Evolutionary conservation across 2,113 vertebrate genomes (phyloP).

Genomic region (Aviceda subcristata): DNA sequence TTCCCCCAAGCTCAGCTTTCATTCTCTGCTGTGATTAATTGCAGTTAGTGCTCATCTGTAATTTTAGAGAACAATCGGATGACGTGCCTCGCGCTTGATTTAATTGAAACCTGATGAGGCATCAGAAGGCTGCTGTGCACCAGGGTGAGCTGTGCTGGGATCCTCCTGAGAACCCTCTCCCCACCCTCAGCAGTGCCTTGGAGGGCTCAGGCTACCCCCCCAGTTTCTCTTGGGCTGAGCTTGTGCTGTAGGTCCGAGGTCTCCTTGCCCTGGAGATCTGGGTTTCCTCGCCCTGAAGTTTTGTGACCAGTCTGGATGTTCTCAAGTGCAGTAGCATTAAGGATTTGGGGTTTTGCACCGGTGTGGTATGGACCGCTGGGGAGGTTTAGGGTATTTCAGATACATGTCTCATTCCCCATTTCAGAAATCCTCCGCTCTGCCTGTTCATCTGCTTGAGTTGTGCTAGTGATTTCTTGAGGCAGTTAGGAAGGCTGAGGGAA

Average conservation of each 20-base stretch:
- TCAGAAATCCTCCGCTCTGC: background rate
- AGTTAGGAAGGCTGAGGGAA: background rate
- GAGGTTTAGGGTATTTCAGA: background rate
- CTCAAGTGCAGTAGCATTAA: background rate
- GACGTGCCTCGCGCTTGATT: constrained; percentile 29
- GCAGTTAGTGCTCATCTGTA: constrained; percentile 25
- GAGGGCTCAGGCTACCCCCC: background rate
- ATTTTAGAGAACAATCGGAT: constrained; percentile 55
- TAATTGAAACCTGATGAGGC: constrained; percentile 58
- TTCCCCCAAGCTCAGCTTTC: constrained; percentile 11
- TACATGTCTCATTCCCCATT: background rate
- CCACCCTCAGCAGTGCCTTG: background rate
- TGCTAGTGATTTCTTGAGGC: background rate
- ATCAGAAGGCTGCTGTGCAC: background rate
- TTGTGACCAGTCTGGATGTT: background rate
- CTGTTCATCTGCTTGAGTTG: background rate
- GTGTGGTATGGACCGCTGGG: background rate
- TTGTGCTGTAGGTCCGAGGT: background rate
- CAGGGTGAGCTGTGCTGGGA: background rate
- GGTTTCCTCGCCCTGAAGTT: background rate
- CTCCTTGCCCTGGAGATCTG: background rate
- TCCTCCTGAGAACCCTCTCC: background rate
- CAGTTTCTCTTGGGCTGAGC: background rate
- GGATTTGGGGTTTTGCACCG: background rate
- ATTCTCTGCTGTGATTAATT: constrained; percentile 33